Percentiles rank a stretch among this genome's conserved stretches.
Evolutionary conservation across 1,140 invertebrate genomes (phyloP).

Genomic region (Saccostrea echinata): DNA sequence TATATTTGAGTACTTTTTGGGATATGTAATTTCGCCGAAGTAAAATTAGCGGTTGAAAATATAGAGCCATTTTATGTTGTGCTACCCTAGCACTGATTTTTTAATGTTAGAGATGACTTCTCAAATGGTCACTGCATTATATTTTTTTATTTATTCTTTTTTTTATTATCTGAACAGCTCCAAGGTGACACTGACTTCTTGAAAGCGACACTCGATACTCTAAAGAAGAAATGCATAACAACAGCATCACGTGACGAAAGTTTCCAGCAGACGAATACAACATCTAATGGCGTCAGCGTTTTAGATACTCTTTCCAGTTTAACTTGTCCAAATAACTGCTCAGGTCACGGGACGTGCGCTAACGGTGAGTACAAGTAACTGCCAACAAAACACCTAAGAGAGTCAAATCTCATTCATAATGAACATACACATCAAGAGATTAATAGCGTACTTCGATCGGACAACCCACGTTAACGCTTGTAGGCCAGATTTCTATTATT

Average conservation of each 20-base stretch:
- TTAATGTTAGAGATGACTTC: too few relatives aligned
- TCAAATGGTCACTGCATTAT: neutral
- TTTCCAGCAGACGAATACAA: constrained; percentile 8
- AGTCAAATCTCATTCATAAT: too few relatives aligned
- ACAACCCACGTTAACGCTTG: too few relatives aligned
- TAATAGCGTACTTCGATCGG: too few relatives aligned
- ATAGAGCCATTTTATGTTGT: too few relatives aligned
- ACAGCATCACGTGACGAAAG: constrained; percentile 7
- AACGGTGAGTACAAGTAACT: neutral
- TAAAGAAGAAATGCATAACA: constrained; percentile 4
- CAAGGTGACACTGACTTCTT: constrained; percentile 4
- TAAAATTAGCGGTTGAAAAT: too few relatives aligned
- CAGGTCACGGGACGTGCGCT: neutral
- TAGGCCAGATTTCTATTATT: too few relatives aligned
- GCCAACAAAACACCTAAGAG: too few relatives aligned
- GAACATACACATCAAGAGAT: too few relatives aligned
- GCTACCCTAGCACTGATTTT: too few relatives aligned
- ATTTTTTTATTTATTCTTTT: neutral
- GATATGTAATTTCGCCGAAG: too few relatives aligned
- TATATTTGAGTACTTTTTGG: too few relatives aligned
- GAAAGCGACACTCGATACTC: neutral
- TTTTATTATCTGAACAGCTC: neutral
- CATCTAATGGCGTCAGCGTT: neutral
- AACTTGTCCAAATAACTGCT: neutral
- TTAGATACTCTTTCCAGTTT: neutral